Evolutionary conservation across 2,888 invertebrate genomes (phyloP).

Genomic region (Dorcus parallelipipedus): DNA sequence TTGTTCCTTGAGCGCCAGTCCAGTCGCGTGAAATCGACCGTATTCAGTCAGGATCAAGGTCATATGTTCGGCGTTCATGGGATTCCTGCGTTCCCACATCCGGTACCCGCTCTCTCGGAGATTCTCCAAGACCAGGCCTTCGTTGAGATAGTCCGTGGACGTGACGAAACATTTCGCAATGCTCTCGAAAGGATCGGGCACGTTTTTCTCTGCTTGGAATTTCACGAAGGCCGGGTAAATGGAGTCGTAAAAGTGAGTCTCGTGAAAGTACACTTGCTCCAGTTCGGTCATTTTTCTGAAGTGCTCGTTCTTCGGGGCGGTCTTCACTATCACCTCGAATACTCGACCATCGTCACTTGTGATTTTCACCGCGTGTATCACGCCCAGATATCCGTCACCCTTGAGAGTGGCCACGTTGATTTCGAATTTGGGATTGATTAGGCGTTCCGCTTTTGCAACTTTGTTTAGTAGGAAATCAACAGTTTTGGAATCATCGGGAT

Average conservation of each 20-base stretch:
- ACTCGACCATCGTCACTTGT: background rate
- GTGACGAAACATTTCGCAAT: slow-evolving; percentile 14
- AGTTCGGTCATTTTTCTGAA: slow-evolving; percentile 1
- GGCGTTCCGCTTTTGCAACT: background rate
- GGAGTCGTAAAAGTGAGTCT: slow-evolving; percentile 14
- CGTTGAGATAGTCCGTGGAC: background rate
- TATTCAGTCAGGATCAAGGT: slow-evolving; percentile 10
- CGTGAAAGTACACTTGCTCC: slow-evolving; percentile 11
- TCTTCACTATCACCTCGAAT: slow-evolving; percentile 10
- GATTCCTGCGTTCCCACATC: slow-evolving; percentile 9
- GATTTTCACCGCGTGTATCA: slow-evolving; percentile 15
- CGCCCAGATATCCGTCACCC: slow-evolving; percentile 22
- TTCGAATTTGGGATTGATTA: slow-evolving; percentile 1
- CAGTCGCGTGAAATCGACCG: slow-evolving; percentile 17
- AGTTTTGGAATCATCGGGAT: background rate
- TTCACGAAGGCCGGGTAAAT: slow-evolving; percentile 9
- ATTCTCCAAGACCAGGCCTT: slow-evolving; percentile 16
- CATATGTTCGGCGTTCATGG: slow-evolving; percentile 17
- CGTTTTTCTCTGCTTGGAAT: slow-evolving; percentile 5
- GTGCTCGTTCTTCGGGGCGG: background rate
- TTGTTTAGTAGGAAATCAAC: background rate
- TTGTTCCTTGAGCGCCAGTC: slow-evolving; percentile 16
- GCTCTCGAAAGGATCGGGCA: slow-evolving; percentile 4
- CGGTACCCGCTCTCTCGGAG: slow-evolving; percentile 11
- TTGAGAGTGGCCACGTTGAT: slow-evolving; percentile 9